Evolutionary conservation across 2,797 vertebrate genomes (phyloP).

Genomic region (Linurgus olivaceus): DNA sequence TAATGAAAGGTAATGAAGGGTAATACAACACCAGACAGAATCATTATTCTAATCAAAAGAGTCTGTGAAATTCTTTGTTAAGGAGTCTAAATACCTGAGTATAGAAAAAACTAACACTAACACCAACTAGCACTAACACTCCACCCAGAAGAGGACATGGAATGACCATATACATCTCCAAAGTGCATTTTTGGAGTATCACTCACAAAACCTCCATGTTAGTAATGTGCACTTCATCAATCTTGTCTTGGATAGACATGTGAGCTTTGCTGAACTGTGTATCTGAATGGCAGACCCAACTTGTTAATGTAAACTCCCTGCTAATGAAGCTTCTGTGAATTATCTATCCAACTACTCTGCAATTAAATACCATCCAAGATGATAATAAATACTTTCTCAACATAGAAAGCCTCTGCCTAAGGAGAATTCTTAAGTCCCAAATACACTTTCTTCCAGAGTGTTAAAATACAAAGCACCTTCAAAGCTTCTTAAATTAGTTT

Average conservation of each 20-base stretch:
- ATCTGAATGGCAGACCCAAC: neutral
- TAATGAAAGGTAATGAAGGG: neutral
- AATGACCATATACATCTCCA: neutral
- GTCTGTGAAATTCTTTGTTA: neutral
- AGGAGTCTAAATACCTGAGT: neutral
- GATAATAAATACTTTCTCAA: neutral
- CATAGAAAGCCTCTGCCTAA: neutral
- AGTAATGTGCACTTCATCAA: neutral
- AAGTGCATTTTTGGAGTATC: neutral
- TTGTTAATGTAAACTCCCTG: neutral
- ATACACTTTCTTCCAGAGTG: neutral
- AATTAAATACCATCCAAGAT: neutral
- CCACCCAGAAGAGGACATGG: neutral
- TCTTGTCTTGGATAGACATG: rapidly evolving
- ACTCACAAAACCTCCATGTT: neutral
- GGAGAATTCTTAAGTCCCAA: neutral
- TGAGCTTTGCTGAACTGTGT: neutral
- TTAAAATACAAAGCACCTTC: neutral
- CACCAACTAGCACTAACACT: neutral
- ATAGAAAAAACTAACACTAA: neutral
- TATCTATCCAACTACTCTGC: neutral
- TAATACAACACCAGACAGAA: neutral
- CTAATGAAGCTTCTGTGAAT: neutral
- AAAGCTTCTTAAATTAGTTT: neutral
- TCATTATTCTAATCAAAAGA: neutral